Percentiles rank a stretch among this genome's conserved stretches.
Evolutionary conservation across 2,888 invertebrate species (phyloP).

Genomic region (Pollenia griseotomentosa): DNA sequence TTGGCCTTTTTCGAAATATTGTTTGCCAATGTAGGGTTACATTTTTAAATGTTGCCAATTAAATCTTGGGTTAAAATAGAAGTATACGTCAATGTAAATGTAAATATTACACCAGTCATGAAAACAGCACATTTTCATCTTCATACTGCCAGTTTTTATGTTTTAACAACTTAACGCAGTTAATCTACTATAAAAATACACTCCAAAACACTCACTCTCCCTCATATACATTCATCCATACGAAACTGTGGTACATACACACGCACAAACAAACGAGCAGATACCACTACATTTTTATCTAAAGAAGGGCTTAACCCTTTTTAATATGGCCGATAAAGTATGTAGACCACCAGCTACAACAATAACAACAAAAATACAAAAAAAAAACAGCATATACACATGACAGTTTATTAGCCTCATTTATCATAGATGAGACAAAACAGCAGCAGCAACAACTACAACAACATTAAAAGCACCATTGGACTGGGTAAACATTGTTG

Average conservation of each 20-base stretch:
- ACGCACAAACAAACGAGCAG: constrained; percentile 17
- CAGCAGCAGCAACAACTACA: constrained; percentile 36
- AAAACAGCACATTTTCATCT: constrained; percentile 45
- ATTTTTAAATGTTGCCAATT: constrained; percentile 52
- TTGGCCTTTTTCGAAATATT: neutral
- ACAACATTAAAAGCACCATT: constrained; percentile 34
- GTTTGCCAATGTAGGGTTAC: constrained; percentile 12
- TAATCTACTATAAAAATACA: constrained; percentile 67
- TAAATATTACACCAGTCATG: constrained; percentile 43
- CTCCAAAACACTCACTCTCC: neutral
- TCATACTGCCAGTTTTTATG: constrained; percentile 31
- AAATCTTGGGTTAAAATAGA: constrained; percentile 18
- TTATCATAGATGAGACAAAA: constrained; percentile 70
- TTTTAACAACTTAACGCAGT: constrained; percentile 67
- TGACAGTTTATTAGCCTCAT: constrained; percentile 72
- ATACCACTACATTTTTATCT: constrained; percentile 9
- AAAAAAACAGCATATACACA: constrained; percentile 38
- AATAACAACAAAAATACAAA: neutral
- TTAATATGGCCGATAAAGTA: constrained; percentile 55
- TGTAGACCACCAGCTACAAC: constrained; percentile 55
- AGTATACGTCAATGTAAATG: neutral
- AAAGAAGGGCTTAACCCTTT: constrained; percentile 36
- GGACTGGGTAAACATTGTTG: constrained; percentile 46
- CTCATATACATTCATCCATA: neutral
- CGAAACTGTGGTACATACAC: neutral